Conservation (phyloP, 1,140 invertebrate genomes). For the Drosophila repletoides region DNA sequence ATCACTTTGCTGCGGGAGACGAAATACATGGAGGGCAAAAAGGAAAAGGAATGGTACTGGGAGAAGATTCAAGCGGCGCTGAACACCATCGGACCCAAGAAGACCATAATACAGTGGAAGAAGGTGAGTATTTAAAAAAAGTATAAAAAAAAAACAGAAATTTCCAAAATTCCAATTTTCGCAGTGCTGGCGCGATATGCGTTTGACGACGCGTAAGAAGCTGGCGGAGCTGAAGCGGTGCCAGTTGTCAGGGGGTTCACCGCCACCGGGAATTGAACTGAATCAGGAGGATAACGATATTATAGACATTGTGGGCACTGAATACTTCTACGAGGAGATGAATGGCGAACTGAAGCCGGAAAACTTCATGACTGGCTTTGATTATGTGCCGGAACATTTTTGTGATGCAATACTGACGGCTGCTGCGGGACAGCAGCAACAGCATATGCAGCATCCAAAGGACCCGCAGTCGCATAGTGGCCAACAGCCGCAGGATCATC, state of each 20-base stretch:
- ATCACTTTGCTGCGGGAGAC: constrained; percentile 78
- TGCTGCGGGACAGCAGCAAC: constrained; percentile 69
- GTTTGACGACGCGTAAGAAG: constrained; percentile 75
- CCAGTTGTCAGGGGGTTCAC: constrained; percentile 74
- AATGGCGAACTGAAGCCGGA: constrained; percentile 78
- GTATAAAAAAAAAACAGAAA: neutral
- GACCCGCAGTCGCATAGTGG: constrained; percentile 57
- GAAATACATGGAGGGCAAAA: constrained; percentile 81
- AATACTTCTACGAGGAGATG: constrained; percentile 81
- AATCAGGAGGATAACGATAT: constrained; percentile 81
- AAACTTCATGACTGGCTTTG: constrained; percentile 77
- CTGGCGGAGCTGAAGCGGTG: constrained; percentile 76
- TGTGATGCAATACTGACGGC: constrained; percentile 79
- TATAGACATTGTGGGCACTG: constrained; percentile 78
- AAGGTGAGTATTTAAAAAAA: constrained; percentile 54
- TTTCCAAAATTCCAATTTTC: neutral
- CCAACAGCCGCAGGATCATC: constrained; percentile 71
- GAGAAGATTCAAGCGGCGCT: constrained; percentile 79
- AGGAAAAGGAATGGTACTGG: constrained; percentile 81
- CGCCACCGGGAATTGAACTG: constrained; percentile 73
- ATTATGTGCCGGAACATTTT: constrained; percentile 77
- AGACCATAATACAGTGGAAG: constrained; percentile 82
- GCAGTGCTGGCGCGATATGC: constrained; percentile 80
- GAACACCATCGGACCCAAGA: constrained; percentile 78
- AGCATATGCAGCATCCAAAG: constrained; percentile 68